Evolutionary conservation across 2,797 vertebrate genomes (phyloP), one percentile per base, ranked within the genome.

Genomic region (Zenarchopterus dispar): DNA sequence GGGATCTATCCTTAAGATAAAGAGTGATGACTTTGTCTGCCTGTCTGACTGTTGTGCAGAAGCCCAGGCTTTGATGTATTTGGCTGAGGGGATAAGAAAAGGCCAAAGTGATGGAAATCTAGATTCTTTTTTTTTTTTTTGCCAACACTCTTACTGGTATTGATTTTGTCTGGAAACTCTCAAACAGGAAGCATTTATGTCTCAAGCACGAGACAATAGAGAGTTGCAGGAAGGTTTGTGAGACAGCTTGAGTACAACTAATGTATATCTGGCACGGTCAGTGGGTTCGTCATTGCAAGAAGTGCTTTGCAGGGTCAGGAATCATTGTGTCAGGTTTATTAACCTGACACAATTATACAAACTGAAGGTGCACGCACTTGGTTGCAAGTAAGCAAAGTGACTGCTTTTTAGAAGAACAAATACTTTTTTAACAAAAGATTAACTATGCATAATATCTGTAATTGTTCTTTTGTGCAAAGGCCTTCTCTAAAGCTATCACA

Each of bases 111-210:
- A 90, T 89, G 85, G 84, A 88, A 87, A 90, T 89, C 79, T 86
- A 76, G 77, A 78, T 75, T 84, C 73, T 84, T 89, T 87, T 85
- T 84, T 77, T 84, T n/a, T n/a, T n/a, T 89, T 87, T 85, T 84
- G 73, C 85, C 79, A 85, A 75, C 64, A 66, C 77, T 78, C 77
- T 88, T 84, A 90, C 76, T 77, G 15, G 52, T 92, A 93, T 94
- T 77, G 92, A 93, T 93, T 91, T 84, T 86, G 91, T 92, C 91
- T 93, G 90, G 83, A 85, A 88, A 85, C 77, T 77, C 88, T 90
- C 78, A 86, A 88, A 89, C 73, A 77, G 70, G 84, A 88, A 81
- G 77, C 73, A 84, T 90, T 90, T 88, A 76, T 84, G 85, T 84
- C 85, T 87, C 49, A 63, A 78, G 64, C 63, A 61, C 16, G 51